Percentiles rank a stretch among this genome's conserved stretches.
Evolutionary conservation across 2,888 invertebrate species (phyloP).

Genomic region (Drosophila tripunctata): DNA sequence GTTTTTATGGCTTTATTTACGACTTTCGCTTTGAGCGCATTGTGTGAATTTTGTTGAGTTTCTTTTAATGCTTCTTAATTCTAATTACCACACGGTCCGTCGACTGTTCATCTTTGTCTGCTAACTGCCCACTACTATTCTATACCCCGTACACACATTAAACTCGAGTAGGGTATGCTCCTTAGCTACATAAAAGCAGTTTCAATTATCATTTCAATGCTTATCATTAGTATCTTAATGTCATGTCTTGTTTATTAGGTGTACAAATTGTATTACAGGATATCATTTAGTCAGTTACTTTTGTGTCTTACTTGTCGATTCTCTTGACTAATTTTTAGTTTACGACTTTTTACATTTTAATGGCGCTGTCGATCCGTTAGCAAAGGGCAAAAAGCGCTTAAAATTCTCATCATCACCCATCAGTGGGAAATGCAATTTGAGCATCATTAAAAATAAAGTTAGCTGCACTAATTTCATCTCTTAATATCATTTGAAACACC

Average conservation of each 20-base stretch:
- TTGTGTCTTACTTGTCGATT: slow-evolving; percentile 14
- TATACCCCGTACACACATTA: slow-evolving; percentile 22
- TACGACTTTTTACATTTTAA: slow-evolving; percentile 72
- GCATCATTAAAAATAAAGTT: slow-evolving; percentile 68
- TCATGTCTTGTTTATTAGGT: neutral
- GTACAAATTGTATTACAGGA: neutral
- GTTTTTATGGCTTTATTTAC: slow-evolving; percentile 74
- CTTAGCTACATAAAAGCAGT: no score
- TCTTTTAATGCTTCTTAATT: slow-evolving; percentile 75
- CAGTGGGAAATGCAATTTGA: slow-evolving; percentile 63
- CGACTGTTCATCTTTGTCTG: slow-evolving; percentile 58
- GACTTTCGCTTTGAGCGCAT: slow-evolving; percentile 58
- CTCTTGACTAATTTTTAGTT: slow-evolving; percentile 69
- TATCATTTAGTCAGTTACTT: neutral
- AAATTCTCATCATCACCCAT: slow-evolving; percentile 40
- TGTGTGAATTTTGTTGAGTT: slow-evolving; percentile 69
- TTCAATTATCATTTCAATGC: no score
- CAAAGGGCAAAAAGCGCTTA: slow-evolving; percentile 13
- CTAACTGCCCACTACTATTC: slow-evolving; percentile 40
- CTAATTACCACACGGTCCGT: slow-evolving; percentile 71
- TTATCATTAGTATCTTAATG: neutral
- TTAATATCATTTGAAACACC: slow-evolving; percentile 69
- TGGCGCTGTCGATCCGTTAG: slow-evolving; percentile 53
- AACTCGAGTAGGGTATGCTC: neutral
- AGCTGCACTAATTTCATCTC: slow-evolving; percentile 67